Evolutionary conservation across 2,888 invertebrate species (phyloP).

Genomic region (Macaria liturata): DNA sequence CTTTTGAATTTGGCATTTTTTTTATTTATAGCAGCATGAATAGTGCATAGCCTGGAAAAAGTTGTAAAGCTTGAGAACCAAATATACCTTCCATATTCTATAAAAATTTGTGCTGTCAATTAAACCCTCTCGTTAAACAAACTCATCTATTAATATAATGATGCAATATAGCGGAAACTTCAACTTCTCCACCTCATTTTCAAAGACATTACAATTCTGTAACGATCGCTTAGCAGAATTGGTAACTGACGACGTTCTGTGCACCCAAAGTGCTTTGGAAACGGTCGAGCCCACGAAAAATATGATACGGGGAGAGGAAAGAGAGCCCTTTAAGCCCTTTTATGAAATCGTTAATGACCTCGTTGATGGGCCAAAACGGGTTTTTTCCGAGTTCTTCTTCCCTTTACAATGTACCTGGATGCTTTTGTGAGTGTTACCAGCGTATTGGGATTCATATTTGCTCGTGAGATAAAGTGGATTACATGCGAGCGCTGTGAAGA

Average conservation of each 20-base stretch:
- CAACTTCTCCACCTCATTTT: too few relatives aligned
- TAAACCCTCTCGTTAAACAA: too few relatives aligned
- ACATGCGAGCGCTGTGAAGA: slow-evolving; percentile 13
- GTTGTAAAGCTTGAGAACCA: too few relatives aligned
- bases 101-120: too few relatives aligned
- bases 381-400: slow-evolving; percentile 58
- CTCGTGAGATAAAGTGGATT: slow-evolving; percentile 23
- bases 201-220: slow-evolving; percentile 1
- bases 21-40: too few relatives aligned
- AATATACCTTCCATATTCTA: too few relatives aligned
- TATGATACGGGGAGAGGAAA: slow-evolving; percentile 69
- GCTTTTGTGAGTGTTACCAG: slow-evolving; percentile 46
- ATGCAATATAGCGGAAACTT: too few relatives aligned
- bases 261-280: slow-evolving; percentile 61
- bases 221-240: slow-evolving; percentile 9
- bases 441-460: slow-evolving; percentile 29
- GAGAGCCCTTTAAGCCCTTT: slow-evolving; percentile 70
- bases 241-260: slow-evolving; percentile 23
- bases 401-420: slow-evolving; percentile 52
- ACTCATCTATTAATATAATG: too few relatives aligned
- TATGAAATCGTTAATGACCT: slow-evolving; percentile 78
- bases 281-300: slow-evolving; percentile 70
- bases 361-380: slow-evolving; percentile 60
- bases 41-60: too few relatives aligned
- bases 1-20: too few relatives aligned